Evolutionary conservation across 2,113 vertebrate genomes (phyloP).

Genomic region (Mesocricetus auratus): DNA sequence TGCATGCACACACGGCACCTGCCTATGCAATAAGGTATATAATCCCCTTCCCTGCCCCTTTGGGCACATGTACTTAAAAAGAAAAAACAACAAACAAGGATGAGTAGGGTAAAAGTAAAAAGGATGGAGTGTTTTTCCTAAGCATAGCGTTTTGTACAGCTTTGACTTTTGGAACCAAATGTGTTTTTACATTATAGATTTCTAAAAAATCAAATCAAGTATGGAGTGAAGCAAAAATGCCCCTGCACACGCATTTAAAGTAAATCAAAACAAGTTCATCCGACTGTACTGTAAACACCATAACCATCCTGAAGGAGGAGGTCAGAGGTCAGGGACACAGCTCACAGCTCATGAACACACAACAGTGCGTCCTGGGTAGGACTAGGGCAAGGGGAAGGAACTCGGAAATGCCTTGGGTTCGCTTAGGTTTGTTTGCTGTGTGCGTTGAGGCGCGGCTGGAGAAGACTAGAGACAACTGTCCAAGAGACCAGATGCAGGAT

Average conservation of each 20-base stretch:
- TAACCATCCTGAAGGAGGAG: neutral
- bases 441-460: neutral
- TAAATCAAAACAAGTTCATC: neutral
- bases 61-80: neutral
- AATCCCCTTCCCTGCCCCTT: neutral
- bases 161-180: slow-evolving; percentile 33
- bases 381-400: neutral
- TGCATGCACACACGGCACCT: too few species aligned
- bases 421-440: neutral
- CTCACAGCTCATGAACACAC: neutral
- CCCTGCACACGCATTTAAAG: neutral
- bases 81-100: neutral
- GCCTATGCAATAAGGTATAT: too few species aligned
- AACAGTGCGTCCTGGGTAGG: neutral
- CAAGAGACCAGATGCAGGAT: neutral
- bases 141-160: neutral
- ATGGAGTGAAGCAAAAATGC: neutral
- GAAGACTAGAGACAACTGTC: neutral
- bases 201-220: neutral
- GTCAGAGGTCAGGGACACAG: neutral
- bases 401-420: neutral
- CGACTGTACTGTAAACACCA: neutral
- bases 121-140: neutral
- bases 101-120: neutral
- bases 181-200: neutral